Base-by-base conservation (phyloP, 1,140 invertebrate genomes). In the Leptonema lineaticorne region DNA sequence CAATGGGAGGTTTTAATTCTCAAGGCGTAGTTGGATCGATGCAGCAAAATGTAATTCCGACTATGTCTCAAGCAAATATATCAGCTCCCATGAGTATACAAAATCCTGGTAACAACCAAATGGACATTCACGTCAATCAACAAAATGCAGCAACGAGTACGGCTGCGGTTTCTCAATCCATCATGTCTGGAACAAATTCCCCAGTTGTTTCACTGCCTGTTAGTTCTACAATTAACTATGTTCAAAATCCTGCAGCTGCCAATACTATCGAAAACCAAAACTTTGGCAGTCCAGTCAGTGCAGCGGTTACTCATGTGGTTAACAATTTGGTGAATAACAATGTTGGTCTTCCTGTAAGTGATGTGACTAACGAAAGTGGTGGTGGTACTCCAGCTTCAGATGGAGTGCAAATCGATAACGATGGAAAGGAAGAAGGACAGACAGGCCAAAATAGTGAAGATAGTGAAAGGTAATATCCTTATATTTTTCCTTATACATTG, bases 401-500 rank as follows among this genome's bases (percentile, higher is more conserved):
- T 30, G 74, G 73, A 63, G 59, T 77, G 73, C 73, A 75, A 16
- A 75, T 75, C 7, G 81, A 83, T 66, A 77, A 74, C 0, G 81
- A 82, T 45, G 78, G 79, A 59, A 82, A 82, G 73, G 81, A 82
- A 60, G 81, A 83, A 30, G 1, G 14, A n/a, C 77, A 77, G 71
- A 63, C 75, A 5, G 74, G 69, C 16, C 82, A 82, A 26, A 75
- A 81, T 63, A 81, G 82, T 59, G 87, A 88, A 75, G 84, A 85
- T 76, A 86, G 85, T 80, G 87, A 88, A 85, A 88, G 86, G 87
- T 89, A 64, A 41, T 14, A 53, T 26, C 20, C 8, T 26, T 16
- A n/a, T n/a, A n/a, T n/a, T n/a, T n/a, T n/a, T n/a, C n/a, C n/a
- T n/a, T n/a, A n/a, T n/a, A n/a, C n/a, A n/a, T n/a, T n/a, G n/a